These are phyloP conservation scores for Diorhabda sublineata DNA, from an alignment of 1,140 invertebrate genomes.

Conservation along the genomic window DNA sequence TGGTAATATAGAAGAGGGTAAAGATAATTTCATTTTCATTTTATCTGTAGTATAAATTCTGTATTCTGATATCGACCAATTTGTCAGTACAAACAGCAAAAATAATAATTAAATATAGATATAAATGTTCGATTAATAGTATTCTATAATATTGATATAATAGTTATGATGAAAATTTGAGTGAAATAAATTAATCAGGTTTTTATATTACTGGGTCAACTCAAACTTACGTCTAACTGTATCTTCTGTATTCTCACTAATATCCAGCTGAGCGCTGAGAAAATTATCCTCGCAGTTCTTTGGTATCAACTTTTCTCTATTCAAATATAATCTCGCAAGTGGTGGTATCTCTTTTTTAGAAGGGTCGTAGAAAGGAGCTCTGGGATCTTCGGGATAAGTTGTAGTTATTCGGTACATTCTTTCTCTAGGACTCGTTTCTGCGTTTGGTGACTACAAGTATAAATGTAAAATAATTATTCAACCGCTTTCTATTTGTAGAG, in stretches of 20 bases:
- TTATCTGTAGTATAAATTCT: too few species aligned
- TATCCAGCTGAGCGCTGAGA: conserved; percentile 58
- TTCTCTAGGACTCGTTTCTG: conserved; percentile 80
- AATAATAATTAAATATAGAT: too few species aligned
- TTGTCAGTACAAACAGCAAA: too few species aligned
- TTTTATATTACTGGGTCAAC: too few species aligned
- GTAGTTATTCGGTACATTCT: conserved; percentile 85
- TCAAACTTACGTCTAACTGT: conserved; percentile 62
- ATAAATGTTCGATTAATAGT: too few species aligned
- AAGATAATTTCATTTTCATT: too few species aligned
- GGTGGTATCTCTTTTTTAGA: conserved; percentile 70
- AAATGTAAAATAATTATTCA: conserved; percentile 20
- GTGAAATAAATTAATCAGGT: too few species aligned
- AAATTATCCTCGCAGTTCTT: conserved; percentile 67
- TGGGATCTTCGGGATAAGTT: conserved; percentile 78
- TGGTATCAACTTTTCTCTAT: conserved; percentile 66
- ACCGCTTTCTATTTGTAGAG: not conserved
- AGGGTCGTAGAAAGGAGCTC: conserved; percentile 88
- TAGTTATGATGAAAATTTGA: too few species aligned
- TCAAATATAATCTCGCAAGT: conserved; percentile 71
- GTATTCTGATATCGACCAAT: too few species aligned
- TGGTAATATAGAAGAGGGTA: too few species aligned
- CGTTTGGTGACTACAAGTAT: conserved; percentile 70
- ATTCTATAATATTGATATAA: too few species aligned
- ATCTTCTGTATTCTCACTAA: conserved; percentile 70